These are phyloP conservation scores for Andrena bucephala DNA, from an alignment of 2,888 invertebrate genomes.

Conservation along the genomic window DNA sequence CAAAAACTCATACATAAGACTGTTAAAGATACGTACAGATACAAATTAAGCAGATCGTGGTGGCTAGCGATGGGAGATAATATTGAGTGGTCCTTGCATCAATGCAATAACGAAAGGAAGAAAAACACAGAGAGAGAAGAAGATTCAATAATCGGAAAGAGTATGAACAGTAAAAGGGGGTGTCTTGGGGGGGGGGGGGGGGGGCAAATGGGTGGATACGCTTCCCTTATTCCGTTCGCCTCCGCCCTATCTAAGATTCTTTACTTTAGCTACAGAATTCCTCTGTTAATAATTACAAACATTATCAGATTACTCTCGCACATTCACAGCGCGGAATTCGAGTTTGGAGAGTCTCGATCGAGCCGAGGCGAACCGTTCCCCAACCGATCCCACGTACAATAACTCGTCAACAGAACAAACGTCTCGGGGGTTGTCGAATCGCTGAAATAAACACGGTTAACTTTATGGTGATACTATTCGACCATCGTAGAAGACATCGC, in stretches of 20 bases:
- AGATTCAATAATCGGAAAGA: constrained; percentile 68
- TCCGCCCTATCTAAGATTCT: constrained; percentile 38
- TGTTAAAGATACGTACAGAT: constrained; percentile 79
- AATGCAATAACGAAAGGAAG: constrained; percentile 84
- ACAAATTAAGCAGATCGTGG: constrained; percentile 83
- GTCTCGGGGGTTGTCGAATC: constrained; percentile 39
- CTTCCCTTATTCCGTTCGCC: constrained; percentile 45
- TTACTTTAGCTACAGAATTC: background rate
- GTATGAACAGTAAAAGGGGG: constrained; percentile 64
- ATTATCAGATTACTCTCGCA: no score
- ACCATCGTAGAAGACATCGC: constrained; percentile 64
- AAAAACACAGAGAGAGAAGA: constrained; percentile 65
- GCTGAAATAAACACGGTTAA: constrained; percentile 83
- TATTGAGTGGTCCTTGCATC: constrained; percentile 93
- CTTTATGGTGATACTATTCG: constrained; percentile 81
- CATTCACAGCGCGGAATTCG: background rate
- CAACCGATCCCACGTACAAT: constrained; percentile 15
- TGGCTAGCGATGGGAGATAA: constrained; percentile 84
- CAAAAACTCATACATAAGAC: constrained; percentile 75
- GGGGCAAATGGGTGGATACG: constrained; percentile 11
- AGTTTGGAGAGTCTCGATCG: background rate
- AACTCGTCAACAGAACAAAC: constrained; percentile 51
- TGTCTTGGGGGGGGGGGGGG: constrained; percentile 41
- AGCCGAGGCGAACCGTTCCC: constrained; percentile 36
- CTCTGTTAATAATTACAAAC: background rate